Evolutionary conservation across 2,888 invertebrate species (phyloP).

Genomic region (Carpatolechia fugitivella): DNA sequence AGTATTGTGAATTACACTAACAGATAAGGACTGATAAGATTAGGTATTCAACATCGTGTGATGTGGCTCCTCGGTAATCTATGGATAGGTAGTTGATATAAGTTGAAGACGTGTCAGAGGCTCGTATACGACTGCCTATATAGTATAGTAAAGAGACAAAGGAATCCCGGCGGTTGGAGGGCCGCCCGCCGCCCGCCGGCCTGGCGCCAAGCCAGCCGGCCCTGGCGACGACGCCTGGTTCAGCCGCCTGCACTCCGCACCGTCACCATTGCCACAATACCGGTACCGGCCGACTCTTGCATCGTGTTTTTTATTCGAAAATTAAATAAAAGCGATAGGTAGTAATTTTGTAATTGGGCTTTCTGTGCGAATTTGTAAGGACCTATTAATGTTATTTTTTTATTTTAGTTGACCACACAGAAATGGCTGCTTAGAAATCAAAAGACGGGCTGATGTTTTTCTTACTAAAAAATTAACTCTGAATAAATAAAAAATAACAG

Average conservation of each 20-base stretch:
- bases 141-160: conserved; percentile 75
- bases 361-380: too few species aligned
- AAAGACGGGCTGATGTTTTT: too few species aligned
- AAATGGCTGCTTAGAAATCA: too few species aligned
- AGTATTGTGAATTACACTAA: not conserved
- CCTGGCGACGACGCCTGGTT: conserved; percentile 69
- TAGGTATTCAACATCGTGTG: conserved; percentile 18
- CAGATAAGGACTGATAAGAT: not conserved
- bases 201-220: conserved; percentile 78
- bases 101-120: conserved; percentile 18
- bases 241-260: conserved; percentile 60
- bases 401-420: too few species aligned
- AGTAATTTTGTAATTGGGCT: too few species aligned
- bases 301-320: not conserved
- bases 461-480: too few species aligned
- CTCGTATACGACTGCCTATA: conserved; percentile 34
- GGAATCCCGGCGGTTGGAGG: conserved; percentile 74
- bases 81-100: too few species aligned
- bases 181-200: conserved; percentile 69
- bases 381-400: too few species aligned
- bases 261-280: not conserved
- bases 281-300: not conserved
- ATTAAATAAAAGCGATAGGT: too few species aligned
- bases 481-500: too few species aligned
- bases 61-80: too few species aligned